Conservation (phyloP, 2,888 invertebrate species). For the Blastobasis lacticolella region DNA sequence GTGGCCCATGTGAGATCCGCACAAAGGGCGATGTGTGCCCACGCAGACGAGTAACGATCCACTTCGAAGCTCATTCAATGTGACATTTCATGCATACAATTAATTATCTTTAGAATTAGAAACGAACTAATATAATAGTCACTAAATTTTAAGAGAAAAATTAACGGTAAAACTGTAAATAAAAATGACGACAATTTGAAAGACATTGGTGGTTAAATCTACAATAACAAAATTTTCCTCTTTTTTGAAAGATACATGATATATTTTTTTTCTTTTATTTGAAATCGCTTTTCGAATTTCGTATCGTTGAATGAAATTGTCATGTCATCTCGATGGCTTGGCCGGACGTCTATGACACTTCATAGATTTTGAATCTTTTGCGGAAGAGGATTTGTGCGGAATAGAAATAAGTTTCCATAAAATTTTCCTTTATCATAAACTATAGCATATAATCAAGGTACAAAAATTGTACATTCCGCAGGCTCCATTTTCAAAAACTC, state of each 20-base stretch:
- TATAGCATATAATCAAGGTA: too few species aligned
- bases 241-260: conserved; percentile 66
- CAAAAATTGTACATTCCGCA: too few species aligned
- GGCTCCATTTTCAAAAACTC: too few species aligned
- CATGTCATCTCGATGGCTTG: conserved; percentile 65
- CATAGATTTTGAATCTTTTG: neutral
- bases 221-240: conserved; percentile 68
- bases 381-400: too few species aligned
- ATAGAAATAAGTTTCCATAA: too few species aligned
- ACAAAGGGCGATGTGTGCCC: conserved; percentile 71
- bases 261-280: conserved; percentile 61
- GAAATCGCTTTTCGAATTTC: conserved; percentile 66
- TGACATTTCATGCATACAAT: conserved; percentile 62
- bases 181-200: conserved; percentile 70
- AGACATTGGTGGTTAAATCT: conserved; percentile 68
- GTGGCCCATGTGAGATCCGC: conserved; percentile 69
- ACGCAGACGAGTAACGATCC: conserved; percentile 64
- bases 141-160: conserved; percentile 63
- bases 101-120: conserved; percentile 59
- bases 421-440: too few species aligned
- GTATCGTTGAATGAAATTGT: conserved; percentile 46
- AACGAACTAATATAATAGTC: conserved; percentile 59
- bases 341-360: conserved; percentile 24
- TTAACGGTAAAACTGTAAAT: conserved; percentile 64
- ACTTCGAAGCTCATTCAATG: conserved; percentile 73